phyloP scores from a whole-genome alignment of 1,140 invertebrate species.

The Pentalonia nigronervosa region DNA sequence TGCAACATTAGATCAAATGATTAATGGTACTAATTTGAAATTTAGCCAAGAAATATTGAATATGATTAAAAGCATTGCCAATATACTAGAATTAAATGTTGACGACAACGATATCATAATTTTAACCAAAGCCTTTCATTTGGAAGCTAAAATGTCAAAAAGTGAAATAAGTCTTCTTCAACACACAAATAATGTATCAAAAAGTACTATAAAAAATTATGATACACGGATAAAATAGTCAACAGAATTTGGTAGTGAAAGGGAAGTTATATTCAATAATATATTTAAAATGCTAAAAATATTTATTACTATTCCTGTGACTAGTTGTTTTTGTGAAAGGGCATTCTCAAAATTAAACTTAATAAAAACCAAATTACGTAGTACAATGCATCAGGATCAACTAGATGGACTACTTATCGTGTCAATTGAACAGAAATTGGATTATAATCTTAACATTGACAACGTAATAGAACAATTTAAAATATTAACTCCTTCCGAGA shows the following conservation, averaged over 20 bases:
- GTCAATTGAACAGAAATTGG: constrained; percentile 22
- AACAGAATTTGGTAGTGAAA: not conserved
- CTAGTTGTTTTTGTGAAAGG: constrained; percentile 33
- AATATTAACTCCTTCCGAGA: not conserved
- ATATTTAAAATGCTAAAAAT: not conserved
- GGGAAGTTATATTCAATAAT: not conserved
- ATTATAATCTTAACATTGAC: not conserved
- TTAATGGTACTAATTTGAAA: not conserved
- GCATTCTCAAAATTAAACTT: constrained; percentile 22
- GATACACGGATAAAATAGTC: not conserved
- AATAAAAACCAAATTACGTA: constrained; percentile 40
- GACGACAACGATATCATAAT: not conserved
- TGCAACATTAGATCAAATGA: not conserved
- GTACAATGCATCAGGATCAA: constrained; percentile 25
- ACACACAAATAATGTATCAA: not conserved
- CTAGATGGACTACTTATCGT: not conserved
- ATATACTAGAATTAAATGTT: not conserved
- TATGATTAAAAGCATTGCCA: not conserved
- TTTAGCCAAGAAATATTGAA: constrained; percentile 9
- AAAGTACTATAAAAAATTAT: not conserved
- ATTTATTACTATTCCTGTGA: constrained; percentile 13
- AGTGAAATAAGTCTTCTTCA: not conserved
- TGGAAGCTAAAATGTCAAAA: not conserved
- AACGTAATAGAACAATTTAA: not conserved
- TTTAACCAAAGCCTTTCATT: not conserved